These are phyloP conservation scores for Leontopithecus rosalia DNA, from an alignment of 2,797 vertebrate genomes.

Conservation along the genomic window DNA sequence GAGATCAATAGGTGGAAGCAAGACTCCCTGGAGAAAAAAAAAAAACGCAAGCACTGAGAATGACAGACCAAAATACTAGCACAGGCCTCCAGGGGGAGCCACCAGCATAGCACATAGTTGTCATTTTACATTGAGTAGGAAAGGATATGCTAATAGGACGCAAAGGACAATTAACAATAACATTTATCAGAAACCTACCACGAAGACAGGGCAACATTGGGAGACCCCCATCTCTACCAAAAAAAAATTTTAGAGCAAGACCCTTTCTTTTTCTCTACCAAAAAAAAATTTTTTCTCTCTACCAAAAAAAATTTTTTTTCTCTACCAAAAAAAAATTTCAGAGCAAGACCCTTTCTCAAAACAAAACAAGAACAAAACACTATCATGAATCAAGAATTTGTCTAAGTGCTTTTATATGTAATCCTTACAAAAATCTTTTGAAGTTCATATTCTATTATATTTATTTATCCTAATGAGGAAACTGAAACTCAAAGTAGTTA, in stretches of 20 bases:
- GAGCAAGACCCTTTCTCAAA: neutral
- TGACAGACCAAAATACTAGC: neutral
- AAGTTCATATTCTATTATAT: neutral
- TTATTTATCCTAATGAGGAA: neutral
- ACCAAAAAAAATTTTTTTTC: neutral
- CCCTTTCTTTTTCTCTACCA: neutral
- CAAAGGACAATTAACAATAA: neutral
- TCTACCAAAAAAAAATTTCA: neutral
- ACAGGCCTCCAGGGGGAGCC: neutral
- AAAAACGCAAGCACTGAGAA: neutral
- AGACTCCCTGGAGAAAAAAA: neutral
- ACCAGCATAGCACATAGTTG: neutral
- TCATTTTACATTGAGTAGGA: neutral
- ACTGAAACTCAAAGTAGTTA: slow-evolving; percentile 7
- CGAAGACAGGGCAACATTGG: neutral
- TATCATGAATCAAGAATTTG: neutral
- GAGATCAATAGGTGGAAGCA: neutral
- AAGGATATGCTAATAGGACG: neutral
- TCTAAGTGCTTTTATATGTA: neutral
- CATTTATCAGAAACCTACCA: neutral
- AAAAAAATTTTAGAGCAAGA: neutral
- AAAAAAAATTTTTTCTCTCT: neutral
- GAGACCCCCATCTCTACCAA: neutral
- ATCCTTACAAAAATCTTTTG: neutral
- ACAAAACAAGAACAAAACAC: neutral